Base-by-base conservation (phyloP, 2,113 vertebrate genomes). In the Bufo bufo region DNA sequence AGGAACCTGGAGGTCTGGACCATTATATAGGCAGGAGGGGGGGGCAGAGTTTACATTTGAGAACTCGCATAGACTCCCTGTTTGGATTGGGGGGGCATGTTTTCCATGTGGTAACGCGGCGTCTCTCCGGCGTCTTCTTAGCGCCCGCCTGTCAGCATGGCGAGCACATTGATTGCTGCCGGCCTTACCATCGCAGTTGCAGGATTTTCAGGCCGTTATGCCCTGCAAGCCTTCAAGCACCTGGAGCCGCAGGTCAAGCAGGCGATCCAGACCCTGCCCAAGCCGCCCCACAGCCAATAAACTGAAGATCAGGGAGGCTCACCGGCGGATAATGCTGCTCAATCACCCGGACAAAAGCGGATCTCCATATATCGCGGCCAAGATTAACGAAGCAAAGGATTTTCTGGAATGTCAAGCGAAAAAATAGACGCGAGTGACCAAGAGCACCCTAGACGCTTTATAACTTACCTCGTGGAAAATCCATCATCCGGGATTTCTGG, bases 361-460 rank as follows among this genome's bases (percentile, higher is more conserved):
- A 79, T 99, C 98, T 91, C 98, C 98, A 0, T 99, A 99, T 63
- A 90, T 99, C 58, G 98, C 98, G 85, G 96, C 98, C 87, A 99
- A 99, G 95, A 99, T 99, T 90, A 99, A 99, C 6, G 98, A 99
- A 95, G 98, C 98, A 9, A 99, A 99, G 93, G 98, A 99, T 92
- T 93, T 99, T 89, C 92, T 99, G 93, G 98, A 99, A n/a, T 94
- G 93, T 85, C 97, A 98, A 92, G 90, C 92, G 83, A 99, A 97
- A 93, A 97, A 97, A 92, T 97, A 94, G 95, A 89, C 0, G 23
- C 7, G 12, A 77, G 8, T 10, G 23, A 4, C n/a, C 23, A 17
- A 10, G 58, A 12, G 33, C 14, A 61, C 23, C 4, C 20, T 11
- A 56, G 19, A 63, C 74, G 78, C 3, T 43, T 50, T 49, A 19